These are phyloP conservation scores for Argyra leucocephala DNA, from an alignment of 2,888 invertebrate species.

Conservation along the genomic window DNA sequence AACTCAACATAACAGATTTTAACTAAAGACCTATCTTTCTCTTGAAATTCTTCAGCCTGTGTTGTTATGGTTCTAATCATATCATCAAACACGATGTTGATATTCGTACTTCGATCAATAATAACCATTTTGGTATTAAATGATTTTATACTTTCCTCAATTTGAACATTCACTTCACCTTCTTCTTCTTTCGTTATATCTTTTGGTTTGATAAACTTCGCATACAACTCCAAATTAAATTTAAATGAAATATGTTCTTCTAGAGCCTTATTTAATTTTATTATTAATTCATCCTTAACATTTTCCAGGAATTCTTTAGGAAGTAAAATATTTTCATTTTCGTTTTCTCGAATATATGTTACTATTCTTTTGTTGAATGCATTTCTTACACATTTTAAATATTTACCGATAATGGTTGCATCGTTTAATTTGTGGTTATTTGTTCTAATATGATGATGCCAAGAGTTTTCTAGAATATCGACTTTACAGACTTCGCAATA, in stretches of 20 bases:
- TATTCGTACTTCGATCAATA: background rate
- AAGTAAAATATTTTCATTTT: background rate
- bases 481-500: background rate
- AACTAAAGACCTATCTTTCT: background rate
- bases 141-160: background rate
- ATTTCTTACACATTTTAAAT: background rate
- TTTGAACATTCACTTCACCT: background rate
- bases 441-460: background rate
- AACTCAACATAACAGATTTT: background rate
- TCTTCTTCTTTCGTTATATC: background rate
- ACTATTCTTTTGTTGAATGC: background rate
- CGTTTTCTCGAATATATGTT: background rate
- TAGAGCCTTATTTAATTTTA: background rate
- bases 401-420: background rate
- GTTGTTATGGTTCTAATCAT: background rate
- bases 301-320: background rate
- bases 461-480: background rate
- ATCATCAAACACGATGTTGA: background rate
- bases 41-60: background rate
- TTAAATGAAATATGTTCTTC: background rate
- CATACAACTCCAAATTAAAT: background rate
- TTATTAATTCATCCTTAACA: background rate
- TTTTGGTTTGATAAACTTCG: background rate
- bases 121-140: background rate
- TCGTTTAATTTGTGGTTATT: background rate